These are phyloP conservation scores for Centropus bengalensis DNA, from an alignment of 2,113 vertebrate species.

Conservation along the genomic window DNA sequence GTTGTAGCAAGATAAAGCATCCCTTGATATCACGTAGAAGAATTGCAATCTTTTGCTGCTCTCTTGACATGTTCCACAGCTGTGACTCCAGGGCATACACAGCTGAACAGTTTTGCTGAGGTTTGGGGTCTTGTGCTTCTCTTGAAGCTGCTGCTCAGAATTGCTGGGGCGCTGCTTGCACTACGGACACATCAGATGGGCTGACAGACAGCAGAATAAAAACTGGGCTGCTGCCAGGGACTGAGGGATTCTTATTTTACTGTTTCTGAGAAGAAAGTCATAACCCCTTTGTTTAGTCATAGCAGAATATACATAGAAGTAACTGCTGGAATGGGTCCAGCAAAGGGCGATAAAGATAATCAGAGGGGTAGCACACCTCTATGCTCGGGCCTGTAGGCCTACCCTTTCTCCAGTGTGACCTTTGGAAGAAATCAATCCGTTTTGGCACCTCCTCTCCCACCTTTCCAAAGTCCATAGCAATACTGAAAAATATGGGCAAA, in stretches of 20 bases:
- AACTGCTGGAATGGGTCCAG: no score
- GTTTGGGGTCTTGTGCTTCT: slow-evolving; percentile 8
- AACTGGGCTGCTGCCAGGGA: not conserved
- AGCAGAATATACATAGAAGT: not conserved
- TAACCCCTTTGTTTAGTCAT: not conserved
- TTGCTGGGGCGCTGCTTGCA: not conserved
- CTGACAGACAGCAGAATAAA: not conserved
- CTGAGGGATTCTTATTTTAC: not conserved
- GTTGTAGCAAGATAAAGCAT: slow-evolving; percentile 69
- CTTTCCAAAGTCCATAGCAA: not conserved
- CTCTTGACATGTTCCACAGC: not conserved
- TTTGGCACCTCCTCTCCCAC: not conserved
- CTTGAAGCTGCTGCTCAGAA: not conserved
- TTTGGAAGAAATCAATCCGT: not conserved
- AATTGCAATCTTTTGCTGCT: slow-evolving; percentile 43
- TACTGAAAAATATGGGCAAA: not conserved
- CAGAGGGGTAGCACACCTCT: no score
- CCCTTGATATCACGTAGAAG: slow-evolving; percentile 46
- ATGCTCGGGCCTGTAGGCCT: not conserved
- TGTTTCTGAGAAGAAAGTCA: not conserved
- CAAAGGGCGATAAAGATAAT: no score
- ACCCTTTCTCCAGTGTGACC: not conserved
- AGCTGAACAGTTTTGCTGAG: slow-evolving; percentile 46
- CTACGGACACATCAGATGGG: not conserved
- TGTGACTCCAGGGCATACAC: slow-evolving; percentile 18